Evolutionary conservation across 2,797 vertebrate genomes (phyloP), one percentile per base, ranked within the genome.

Genomic region (Sparus aurata): DNA sequence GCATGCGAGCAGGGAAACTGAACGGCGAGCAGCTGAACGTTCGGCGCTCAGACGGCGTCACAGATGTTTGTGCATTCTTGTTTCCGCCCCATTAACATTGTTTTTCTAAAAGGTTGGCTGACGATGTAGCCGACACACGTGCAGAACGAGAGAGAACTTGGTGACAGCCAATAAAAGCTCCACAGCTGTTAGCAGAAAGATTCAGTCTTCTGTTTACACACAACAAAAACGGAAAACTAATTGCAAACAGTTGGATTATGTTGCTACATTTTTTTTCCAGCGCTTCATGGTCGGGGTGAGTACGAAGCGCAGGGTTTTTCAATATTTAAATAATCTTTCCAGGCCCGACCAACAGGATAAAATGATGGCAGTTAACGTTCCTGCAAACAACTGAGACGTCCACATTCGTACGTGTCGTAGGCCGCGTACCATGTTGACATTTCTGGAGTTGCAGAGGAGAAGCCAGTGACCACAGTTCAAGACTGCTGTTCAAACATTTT

Each of bases 1-100:
- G 45, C 17, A 1, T 15, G 54, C 3, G 13, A 50, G 47, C 34
- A 60, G 50, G 17, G n/a, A 63, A 55, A 30, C 2, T 22, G 4
- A 30, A 80, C 27, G 59, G 69, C 68, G 53, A 55, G 52, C 60
- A 8, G 65, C 30, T 59, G 2, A 65, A 58, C 61, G 50, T 50
- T 20, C 13, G 38, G 50, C 5, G 3, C 22, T 15, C 18, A 43
- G 3, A 12, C 23, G 3, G 16, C 13, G 1, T 25, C 38, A 47
- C 34, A 54, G 25, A 58, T 52, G 43, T 66, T 55, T 71, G 34
- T 30, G 22, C 23, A 2, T 30, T 64, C 18, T 60, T 20, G 49
- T 57, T 73, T 75, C 43, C 65, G 67, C 25, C 41, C 38, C 54
- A 70, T 74, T 54, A 58, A 63, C 25, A 45, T 38, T n/a, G 12